Evolutionary conservation across 2,888 invertebrate genomes (phyloP).

Genomic region (Catocala sponsa): DNA sequence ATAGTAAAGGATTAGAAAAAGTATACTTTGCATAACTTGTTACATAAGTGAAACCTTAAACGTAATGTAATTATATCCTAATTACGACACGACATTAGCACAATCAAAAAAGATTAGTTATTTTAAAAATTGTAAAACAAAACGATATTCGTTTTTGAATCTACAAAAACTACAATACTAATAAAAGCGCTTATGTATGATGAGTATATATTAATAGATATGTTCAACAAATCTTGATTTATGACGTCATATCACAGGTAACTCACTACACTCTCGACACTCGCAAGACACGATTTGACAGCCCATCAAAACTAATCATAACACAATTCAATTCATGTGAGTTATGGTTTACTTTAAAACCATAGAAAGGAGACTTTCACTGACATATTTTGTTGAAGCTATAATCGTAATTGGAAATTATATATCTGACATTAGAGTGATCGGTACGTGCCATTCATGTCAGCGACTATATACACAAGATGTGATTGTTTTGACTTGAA

Average conservation of each 20-base stretch:
- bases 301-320: constrained; percentile 29
- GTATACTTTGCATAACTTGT: too few species aligned
- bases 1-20: too few species aligned
- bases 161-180: too few species aligned
- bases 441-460: constrained; percentile 23
- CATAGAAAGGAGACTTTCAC: constrained; percentile 60
- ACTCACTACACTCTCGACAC: constrained; percentile 20
- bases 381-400: constrained; percentile 30
- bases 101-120: too few species aligned
- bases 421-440: constrained; percentile 36
- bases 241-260: constrained; percentile 23
- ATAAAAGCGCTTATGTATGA: too few species aligned
- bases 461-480: constrained; percentile 16
- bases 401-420: constrained; percentile 50
- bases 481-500: constrained; percentile 25
- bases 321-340: constrained; percentile 29
- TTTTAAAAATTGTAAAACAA: too few species aligned
- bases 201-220: neutral
- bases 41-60: too few species aligned
- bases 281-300: constrained; percentile 13
- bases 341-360: constrained; percentile 44
- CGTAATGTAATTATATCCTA: too few species aligned
- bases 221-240: neutral
- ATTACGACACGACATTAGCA: too few species aligned
- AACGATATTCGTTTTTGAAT: too few species aligned